Percentiles rank a stretch among this genome's conserved stretches.
Evolutionary conservation across 2,888 invertebrate species (phyloP).

Genomic region (Phengaris arion): DNA sequence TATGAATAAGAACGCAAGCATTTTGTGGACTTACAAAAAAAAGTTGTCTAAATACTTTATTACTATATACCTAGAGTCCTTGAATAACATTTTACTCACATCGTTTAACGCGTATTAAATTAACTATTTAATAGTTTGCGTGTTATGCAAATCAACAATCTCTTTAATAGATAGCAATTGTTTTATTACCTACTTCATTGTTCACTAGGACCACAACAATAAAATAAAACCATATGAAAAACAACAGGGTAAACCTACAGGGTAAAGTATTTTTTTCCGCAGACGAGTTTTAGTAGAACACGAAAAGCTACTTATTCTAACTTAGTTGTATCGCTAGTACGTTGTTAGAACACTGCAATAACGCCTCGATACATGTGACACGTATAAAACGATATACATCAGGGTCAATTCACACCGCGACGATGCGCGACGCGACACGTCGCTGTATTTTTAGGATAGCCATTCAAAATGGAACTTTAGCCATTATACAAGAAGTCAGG

Average conservation of each 20-base stretch:
- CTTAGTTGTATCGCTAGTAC: constrained; percentile 70
- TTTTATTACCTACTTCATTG: neutral
- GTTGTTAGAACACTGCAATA: constrained; percentile 61
- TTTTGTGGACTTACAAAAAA: no score
- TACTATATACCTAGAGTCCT: no score
- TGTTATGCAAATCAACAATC: no score
- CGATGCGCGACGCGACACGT: neutral
- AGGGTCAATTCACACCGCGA: no score
- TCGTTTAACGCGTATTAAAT: no score
- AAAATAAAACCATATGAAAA: constrained; percentile 4
- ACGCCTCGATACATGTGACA: constrained; percentile 50
- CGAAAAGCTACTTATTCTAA: constrained; percentile 75
- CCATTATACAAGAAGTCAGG: no score
- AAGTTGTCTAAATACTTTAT: no score
- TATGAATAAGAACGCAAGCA: no score
- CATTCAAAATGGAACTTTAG: no score
- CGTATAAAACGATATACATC: neutral
- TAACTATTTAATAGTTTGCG: no score
- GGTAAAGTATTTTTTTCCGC: constrained; percentile 42
- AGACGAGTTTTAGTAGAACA: constrained; percentile 56
- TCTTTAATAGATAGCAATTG: no score
- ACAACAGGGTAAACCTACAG: neutral
- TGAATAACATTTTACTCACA: no score
- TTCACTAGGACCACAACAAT: neutral
- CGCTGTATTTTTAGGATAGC: neutral